Conservation (phyloP, 2,113 vertebrate species). For the Pollimyrus isidori region DNA sequence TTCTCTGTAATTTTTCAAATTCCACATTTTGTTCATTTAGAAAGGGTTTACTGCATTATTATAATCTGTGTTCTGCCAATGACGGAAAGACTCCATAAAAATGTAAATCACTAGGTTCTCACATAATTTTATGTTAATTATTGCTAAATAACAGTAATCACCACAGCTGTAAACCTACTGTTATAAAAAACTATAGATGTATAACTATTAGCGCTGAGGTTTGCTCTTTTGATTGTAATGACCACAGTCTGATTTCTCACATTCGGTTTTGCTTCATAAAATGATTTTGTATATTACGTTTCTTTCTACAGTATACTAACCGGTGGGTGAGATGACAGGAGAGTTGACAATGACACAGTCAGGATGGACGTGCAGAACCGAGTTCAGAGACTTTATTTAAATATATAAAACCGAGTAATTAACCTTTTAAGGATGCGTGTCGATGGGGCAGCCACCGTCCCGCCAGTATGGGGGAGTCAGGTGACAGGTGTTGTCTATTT, state of each 20-base stretch:
- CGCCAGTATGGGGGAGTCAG: neutral
- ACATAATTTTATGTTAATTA: neutral
- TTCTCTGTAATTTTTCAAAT: neutral
- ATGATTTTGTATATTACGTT: neutral
- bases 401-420: neutral
- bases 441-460: neutral
- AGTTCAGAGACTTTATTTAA: neutral
- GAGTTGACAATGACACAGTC: neutral
- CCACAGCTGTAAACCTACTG: neutral
- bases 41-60: neutral
- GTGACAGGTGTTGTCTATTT: slow-evolving; percentile 8
- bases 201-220: neutral
- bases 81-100: neutral
- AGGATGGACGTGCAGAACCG: neutral
- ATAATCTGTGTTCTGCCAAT: neutral
- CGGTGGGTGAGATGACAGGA: neutral
- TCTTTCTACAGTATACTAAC: neutral
- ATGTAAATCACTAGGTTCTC: neutral
- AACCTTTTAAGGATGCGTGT: neutral
- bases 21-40: neutral
- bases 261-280: neutral
- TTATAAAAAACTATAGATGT: neutral
- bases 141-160: slow-evolving; percentile 13
- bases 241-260: neutral
- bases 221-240: neutral